Base-by-base conservation (phyloP, 2,113 vertebrate genomes). In the Triplophysa tibetana region DNA sequence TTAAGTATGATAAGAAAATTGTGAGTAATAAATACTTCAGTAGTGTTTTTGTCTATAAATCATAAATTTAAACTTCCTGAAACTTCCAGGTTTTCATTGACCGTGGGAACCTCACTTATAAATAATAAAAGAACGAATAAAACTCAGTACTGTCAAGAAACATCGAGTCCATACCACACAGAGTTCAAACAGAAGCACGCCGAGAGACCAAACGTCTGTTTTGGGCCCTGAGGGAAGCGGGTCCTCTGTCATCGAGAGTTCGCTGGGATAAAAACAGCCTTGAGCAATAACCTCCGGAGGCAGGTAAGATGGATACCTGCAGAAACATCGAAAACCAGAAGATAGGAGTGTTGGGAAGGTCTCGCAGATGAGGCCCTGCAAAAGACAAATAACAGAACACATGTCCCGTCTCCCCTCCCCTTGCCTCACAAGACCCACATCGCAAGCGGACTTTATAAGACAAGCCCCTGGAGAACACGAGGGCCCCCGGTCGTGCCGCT, bases 261-360 rank as follows among this genome's bases (percentile, higher is more conserved):
- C 96, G 74, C 83, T 93, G 26, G 89, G 88, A 86, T 95, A 95
- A 77, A 87, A 91, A 84, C 92, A 91, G 85, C 97, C 96, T 86
- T 97, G 96, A 19, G 96, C 95, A 80, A 99, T 96, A 67, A 98
- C 98, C 89, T 99, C 98, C 33, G 98, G 98, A 79, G 98, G 95
- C 88, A 98, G 91, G 75, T 98, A 99, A 0, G 98, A 98, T 65
- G 97, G 96, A 86, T 98, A 97, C 79, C 98, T 99, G 89, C 45
- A 77, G 79, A 70, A 0, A 63, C 24, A 29, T 4, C 77, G 14
- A 81, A 26, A 70, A 79, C 67, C 65, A 77, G 50, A 86, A 8
- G 16, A 62, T 19, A 58, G 6, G 12, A 4, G 41, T 63, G 58
- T 48, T 29, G 56, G 41, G 63, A 24, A 81, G 66, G 69, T 65